phyloP scores from a whole-genome alignment of 2,888 invertebrate species.

The Netelia inedita region DNA sequence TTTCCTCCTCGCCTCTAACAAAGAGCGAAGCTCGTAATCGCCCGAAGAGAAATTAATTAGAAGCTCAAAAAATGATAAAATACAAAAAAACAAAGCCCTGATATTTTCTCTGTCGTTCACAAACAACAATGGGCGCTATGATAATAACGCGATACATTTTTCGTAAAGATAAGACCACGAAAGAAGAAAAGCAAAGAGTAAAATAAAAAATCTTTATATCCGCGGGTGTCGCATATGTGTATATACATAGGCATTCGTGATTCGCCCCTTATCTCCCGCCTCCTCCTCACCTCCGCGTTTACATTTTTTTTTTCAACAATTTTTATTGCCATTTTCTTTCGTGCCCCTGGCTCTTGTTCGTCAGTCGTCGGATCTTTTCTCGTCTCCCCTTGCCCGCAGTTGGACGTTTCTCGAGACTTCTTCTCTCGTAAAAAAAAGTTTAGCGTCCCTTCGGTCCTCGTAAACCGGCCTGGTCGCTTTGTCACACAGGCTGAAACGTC shows the following conservation, averaged over 20 bases:
- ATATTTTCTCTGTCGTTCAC: too few relatives aligned
- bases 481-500: slow-evolving; percentile 48
- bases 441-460: slow-evolving; percentile 59
- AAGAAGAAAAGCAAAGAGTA: too few relatives aligned
- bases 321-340: slow-evolving; percentile 56
- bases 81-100: too few relatives aligned
- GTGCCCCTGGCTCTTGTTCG: neutral
- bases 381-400: neutral
- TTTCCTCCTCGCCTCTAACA: too few relatives aligned
- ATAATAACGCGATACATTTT: too few relatives aligned
- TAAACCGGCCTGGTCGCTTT: slow-evolving; percentile 54
- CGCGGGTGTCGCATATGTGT: neutral
- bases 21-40: too few relatives aligned
- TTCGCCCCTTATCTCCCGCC: neutral
- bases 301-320: slow-evolving; percentile 29
- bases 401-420: slow-evolving; percentile 43
- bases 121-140: too few relatives aligned
- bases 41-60: too few relatives aligned
- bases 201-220: slow-evolving; percentile 9
- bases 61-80: too few relatives aligned
- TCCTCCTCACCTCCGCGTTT: neutral
- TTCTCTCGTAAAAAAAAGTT: slow-evolving; percentile 57
- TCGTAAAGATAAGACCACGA: too few relatives aligned
- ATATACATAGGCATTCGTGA: slow-evolving; percentile 20
- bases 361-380: slow-evolving; percentile 18